Percentiles rank a stretch among this genome's conserved stretches.
Conservation (phyloP, 2,888 invertebrate genomes). For the Scaptomyza caliginosa region DNA sequence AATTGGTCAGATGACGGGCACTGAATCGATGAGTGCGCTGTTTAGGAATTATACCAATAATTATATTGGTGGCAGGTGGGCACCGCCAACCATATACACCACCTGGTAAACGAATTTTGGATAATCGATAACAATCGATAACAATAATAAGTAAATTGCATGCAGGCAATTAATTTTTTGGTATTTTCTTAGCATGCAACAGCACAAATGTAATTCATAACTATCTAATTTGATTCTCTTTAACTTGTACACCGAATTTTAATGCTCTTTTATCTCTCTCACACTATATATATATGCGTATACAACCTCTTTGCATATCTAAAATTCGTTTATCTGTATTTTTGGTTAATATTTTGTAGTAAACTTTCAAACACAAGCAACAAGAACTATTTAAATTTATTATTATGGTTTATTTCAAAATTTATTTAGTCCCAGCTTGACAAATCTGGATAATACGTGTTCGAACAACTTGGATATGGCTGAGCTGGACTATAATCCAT, state of each 20-base stretch:
- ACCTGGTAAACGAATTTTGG: conserved; percentile 86
- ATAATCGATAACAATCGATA: conserved; percentile 47
- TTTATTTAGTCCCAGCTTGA: conserved; percentile 89
- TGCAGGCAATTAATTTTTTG: conserved; percentile 41
- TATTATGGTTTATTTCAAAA: neutral
- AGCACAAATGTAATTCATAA: conserved; percentile 34
- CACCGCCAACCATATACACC: conserved; percentile 85
- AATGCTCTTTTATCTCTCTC: conserved; percentile 22
- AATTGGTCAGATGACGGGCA: conserved; percentile 93
- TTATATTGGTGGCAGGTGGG: conserved; percentile 93
- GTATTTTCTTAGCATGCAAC: conserved; percentile 38
- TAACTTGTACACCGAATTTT: conserved; percentile 30
- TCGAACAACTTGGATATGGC: conserved; percentile 97
- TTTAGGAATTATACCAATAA: conserved; percentile 94
- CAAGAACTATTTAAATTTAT: conserved; percentile 1
- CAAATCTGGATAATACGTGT: conserved; percentile 91
- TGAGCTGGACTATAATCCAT: conserved; percentile 96
- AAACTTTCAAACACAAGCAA: too few species aligned
- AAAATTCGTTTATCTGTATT: conserved; percentile 82
- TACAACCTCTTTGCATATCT: conserved; percentile 58
- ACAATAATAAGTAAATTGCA: conserved; percentile 39
- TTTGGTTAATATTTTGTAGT: conserved; percentile 24
- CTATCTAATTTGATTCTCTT: conserved; percentile 19
- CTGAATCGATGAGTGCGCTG: conserved; percentile 95
- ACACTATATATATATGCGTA: conserved; percentile 6